Conservation (phyloP, 2,797 vertebrate species). For the Salmo trutta region DNA sequence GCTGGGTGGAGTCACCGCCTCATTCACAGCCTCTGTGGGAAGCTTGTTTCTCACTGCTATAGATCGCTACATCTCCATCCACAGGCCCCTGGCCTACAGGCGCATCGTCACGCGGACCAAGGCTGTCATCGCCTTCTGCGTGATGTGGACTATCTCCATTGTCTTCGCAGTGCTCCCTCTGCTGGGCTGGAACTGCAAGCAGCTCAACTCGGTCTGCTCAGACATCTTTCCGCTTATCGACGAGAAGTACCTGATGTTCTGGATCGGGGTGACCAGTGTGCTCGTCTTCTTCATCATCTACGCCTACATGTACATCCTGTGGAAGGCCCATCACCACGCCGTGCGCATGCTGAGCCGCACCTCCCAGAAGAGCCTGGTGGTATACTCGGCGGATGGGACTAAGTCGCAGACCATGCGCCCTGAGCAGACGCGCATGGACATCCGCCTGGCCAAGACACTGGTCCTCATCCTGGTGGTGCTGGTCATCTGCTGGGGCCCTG, state of each 20-base stretch:
- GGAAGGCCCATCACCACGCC: slow-evolving; percentile 97
- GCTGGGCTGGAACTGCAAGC: slow-evolving; percentile 99
- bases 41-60: slow-evolving; percentile 99
- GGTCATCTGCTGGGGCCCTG: slow-evolving; percentile 98
- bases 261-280: slow-evolving; percentile 94
- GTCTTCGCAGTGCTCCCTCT: slow-evolving; percentile 95
- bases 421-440: slow-evolving; percentile 98
- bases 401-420: slow-evolving; percentile 94
- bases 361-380: slow-evolving; percentile 96
- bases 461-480: slow-evolving; percentile 97
- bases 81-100: slow-evolving; percentile 94
- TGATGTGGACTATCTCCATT: slow-evolving; percentile 99
- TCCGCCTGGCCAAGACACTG: slow-evolving; percentile 97
- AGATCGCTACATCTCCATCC: slow-evolving; percentile 98
- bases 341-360: slow-evolving; percentile 96
- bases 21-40: slow-evolving; percentile 96
- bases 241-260: slow-evolving; percentile 97
- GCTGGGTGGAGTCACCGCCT: slow-evolving; percentile 95
- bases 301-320: slow-evolving; percentile 98
- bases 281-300: slow-evolving; percentile 97
- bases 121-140: slow-evolving; percentile 95
- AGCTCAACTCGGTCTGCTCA: slow-evolving; percentile 92
- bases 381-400: slow-evolving; percentile 92
- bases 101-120: slow-evolving; percentile 97
- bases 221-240: slow-evolving; percentile 99